A percentile compares a stretch with the other conserved stretches of the same genome.
Evolutionary conservation across 2,797 vertebrate genomes (phyloP).

Genomic region (Pseudomugil gertrudae): DNA sequence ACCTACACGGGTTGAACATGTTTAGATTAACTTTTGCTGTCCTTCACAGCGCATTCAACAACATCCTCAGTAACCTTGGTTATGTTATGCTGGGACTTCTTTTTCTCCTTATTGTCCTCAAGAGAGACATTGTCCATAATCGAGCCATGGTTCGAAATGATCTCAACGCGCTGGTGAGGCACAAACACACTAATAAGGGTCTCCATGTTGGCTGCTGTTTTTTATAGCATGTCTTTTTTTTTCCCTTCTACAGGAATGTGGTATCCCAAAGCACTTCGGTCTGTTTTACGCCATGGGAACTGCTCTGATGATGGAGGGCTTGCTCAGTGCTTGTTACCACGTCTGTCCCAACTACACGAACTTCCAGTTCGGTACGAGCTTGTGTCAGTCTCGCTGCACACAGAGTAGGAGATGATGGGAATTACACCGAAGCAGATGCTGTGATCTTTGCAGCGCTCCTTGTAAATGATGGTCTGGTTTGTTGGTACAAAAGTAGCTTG

Average conservation of each 20-base stretch:
- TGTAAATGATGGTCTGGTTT: too few relatives aligned
- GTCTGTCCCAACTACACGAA: constrained; percentile 99
- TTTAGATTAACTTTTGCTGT: not conserved
- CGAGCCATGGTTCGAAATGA: constrained; percentile 87
- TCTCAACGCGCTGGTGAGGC: constrained; percentile 83
- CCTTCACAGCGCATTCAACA: constrained; percentile 91
- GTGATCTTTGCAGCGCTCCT: not conserved
- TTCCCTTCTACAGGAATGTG: constrained; percentile 88
- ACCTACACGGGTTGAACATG: not conserved
- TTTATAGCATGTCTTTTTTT: not conserved
- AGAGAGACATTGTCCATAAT: constrained; percentile 91
- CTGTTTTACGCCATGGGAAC: constrained; percentile 98
- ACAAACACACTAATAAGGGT: not conserved
- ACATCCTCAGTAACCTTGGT: constrained; percentile 97
- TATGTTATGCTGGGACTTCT: constrained; percentile 95
- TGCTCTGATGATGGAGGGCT: constrained; percentile 97
- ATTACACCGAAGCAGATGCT: not conserved
- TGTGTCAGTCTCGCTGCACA: not conserved
- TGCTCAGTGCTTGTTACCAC: constrained; percentile 97
- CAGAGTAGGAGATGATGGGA: not conserved
- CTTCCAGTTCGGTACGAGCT: constrained; percentile 93
- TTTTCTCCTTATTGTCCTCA: constrained; percentile 93
- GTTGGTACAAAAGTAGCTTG: too few relatives aligned
- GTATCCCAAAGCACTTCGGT: constrained; percentile 97
- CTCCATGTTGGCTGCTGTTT: not conserved